A percentile compares a stretch with the other conserved stretches of the same genome.
These are phyloP conservation scores for Orthonevra nobilis DNA, from an alignment of 2,888 invertebrate species.

Conservation along the genomic window DNA sequence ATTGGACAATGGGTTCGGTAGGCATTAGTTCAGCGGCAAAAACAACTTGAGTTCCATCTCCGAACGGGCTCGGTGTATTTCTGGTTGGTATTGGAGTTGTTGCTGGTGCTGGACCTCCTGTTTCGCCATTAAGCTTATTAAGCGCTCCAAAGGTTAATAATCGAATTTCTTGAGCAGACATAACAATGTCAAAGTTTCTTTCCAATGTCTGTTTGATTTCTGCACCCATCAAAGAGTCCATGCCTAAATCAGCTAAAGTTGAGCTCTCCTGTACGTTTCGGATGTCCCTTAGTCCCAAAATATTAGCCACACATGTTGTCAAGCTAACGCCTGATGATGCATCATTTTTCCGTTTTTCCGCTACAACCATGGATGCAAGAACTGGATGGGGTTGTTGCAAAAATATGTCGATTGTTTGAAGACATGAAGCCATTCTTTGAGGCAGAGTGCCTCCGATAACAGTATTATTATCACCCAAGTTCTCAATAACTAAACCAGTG, in stretches of 20 bases:
- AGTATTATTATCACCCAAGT: slow-evolving; percentile 93
- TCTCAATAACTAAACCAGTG: slow-evolving; percentile 94
- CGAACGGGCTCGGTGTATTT: slow-evolving; percentile 77
- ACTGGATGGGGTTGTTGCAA: slow-evolving; percentile 93
- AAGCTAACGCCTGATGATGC: slow-evolving; percentile 84
- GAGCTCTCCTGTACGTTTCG: slow-evolving; percentile 88
- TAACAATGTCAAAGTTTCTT: slow-evolving; percentile 93
- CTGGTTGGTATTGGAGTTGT: slow-evolving; percentile 66
- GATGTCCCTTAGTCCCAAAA: slow-evolving; percentile 93
- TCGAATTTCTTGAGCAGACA: slow-evolving; percentile 95
- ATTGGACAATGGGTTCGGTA: slow-evolving; percentile 84
- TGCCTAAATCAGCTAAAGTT: slow-evolving; percentile 95
- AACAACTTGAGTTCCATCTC: slow-evolving; percentile 82
- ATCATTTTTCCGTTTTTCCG: slow-evolving; percentile 88
- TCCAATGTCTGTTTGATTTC: slow-evolving; percentile 98
- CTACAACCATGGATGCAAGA: slow-evolving; percentile 91
- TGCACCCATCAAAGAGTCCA: slow-evolving; percentile 99
- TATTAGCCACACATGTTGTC: slow-evolving; percentile 91
- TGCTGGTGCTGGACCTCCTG: slow-evolving; percentile 71
- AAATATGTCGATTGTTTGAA: slow-evolving; percentile 93
- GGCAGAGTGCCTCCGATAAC: slow-evolving; percentile 97
- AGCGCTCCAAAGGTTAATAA: slow-evolving; percentile 89
- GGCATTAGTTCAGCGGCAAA: slow-evolving; percentile 88
- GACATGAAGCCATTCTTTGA: slow-evolving; percentile 96
- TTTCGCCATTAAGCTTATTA: slow-evolving; percentile 80